Evolutionary conservation across 30 jellyfish, hydroid and myxozoan species (phyloP), one percentile per base, ranked within the genome.

Genomic region (Hydra vulgaris): DNA sequence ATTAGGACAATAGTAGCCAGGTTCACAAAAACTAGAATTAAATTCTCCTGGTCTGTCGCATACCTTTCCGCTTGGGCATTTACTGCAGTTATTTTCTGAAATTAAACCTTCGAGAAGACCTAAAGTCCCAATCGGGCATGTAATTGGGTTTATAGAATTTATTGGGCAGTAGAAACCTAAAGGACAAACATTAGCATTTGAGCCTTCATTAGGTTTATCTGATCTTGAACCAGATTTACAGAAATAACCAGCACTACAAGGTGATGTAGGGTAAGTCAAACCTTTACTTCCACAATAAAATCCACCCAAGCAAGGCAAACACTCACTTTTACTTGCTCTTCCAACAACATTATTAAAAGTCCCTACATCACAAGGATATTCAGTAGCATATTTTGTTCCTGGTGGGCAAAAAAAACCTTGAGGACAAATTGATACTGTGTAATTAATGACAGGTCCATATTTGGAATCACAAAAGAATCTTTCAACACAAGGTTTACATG

Each of bases 221-320:
- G 96, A 79, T 55, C 76, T 84, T 16, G 99, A 96, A 27, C 99
- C 99, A 79, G 95, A 87, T 81, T 85, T 88, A 85, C 99, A 94
- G 88, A 54, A 94, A 83, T 80, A 94, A 17, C 99, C 96, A 15
- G 95, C 88, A 74, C 72, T 76, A 73, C 99, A 94, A 5, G 53
- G 83, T 19, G 96, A 87, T 23, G 77, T 87, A 17, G 99, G 99
- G 70, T 87, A 84, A 12, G 78, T 77, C 18, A 94, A 85, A 26
- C 99, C 96, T 8, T 82, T 71, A 22, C 79, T 88, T 25, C 99
- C 99, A 77, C 99, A 94, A 52, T 84, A 94, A 72, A 82, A 94
- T 15, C 96, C 85, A 26, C 96, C 99, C 17, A 94, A 82, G 71
- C 99, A 94, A 15, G 91, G 91, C 1, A 94, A 17, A 79, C 99